A percentile compares a stretch with the other conserved stretches of the same genome.
Conservation (phyloP, 2,888 invertebrate genomes). For the Tigriopus californicus region DNA sequence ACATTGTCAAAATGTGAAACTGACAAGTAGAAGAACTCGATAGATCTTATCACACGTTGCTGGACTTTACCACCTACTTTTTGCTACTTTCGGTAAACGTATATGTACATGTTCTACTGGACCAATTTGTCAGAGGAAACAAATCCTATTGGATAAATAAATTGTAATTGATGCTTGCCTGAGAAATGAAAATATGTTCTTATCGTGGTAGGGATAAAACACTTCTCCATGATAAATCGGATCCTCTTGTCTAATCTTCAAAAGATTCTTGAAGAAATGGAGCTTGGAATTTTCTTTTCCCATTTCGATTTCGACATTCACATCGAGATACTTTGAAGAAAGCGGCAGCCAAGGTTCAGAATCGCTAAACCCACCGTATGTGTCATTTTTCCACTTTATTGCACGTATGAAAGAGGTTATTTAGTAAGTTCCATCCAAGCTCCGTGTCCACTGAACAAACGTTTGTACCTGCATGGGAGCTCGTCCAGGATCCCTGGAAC, state of each 20-base stretch:
- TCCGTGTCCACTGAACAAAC: background rate
- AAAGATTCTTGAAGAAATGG: background rate
- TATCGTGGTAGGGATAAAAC: conserved; percentile 4
- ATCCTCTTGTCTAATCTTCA: background rate
- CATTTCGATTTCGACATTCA: background rate
- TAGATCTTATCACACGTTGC: too few relatives aligned
- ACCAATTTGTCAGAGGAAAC: too few relatives aligned
- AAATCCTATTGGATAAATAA: background rate
- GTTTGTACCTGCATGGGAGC: conserved; percentile 10
- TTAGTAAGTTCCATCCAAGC: too few relatives aligned
- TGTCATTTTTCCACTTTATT: background rate
- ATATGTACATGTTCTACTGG: too few relatives aligned
- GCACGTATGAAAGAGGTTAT: too few relatives aligned
- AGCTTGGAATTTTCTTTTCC: background rate
- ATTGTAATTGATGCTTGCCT: background rate
- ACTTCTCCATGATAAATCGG: background rate
- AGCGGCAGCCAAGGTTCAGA: conserved; percentile 1
- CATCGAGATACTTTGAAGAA: background rate
- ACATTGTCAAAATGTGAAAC: too few relatives aligned
- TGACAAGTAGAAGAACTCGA: too few relatives aligned
- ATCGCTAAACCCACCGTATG: conserved; percentile 1
- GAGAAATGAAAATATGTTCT: conserved; percentile 1
- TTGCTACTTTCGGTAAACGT: too few relatives aligned
- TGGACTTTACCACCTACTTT: too few relatives aligned
- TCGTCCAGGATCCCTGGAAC: conserved; percentile 2